Percentiles rank a stretch among this genome's conserved stretches.
Conservation (phyloP, 2,888 invertebrate genomes). For the Ophraella communa region DNA sequence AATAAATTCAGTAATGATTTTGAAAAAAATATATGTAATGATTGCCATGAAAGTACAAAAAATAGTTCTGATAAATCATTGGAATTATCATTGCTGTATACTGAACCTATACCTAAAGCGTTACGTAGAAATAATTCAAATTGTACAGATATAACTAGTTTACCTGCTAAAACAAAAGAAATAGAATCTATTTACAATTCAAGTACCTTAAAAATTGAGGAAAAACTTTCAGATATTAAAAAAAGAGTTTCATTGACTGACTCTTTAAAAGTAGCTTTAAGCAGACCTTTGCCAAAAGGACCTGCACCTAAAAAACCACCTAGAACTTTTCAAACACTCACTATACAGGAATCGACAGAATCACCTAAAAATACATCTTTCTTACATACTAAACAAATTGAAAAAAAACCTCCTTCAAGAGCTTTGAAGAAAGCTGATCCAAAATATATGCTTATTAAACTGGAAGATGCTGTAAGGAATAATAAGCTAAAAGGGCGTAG, state of each 20-base stretch:
- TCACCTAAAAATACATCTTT: constrained; percentile 43
- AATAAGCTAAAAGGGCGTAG: constrained; percentile 54
- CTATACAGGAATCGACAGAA: constrained; percentile 17
- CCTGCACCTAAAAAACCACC: constrained; percentile 82
- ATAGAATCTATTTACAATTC: constrained; percentile 42
- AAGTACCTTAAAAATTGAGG: constrained; percentile 48
- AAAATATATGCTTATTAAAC: constrained; percentile 70
- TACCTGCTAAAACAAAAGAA: neutral
- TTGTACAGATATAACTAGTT: constrained; percentile 13
- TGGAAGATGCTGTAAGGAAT: constrained; percentile 67
- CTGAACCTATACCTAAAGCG: constrained; percentile 55
- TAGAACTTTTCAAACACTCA: constrained; percentile 64
- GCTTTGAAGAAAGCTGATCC: constrained; percentile 58
- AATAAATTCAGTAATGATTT: constrained; percentile 46
- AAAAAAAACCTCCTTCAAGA: constrained; percentile 35
- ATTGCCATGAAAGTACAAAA: constrained; percentile 23
- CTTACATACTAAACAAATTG: constrained; percentile 39
- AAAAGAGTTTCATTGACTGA: constrained; percentile 57
- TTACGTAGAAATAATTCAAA: constrained; percentile 44
- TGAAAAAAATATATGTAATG: constrained; percentile 19
- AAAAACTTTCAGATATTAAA: constrained; percentile 23
- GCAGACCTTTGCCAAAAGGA: constrained; percentile 71
- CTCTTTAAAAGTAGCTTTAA: constrained; percentile 70
- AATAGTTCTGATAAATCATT: constrained; percentile 24
- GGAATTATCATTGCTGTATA: constrained; percentile 49